These are phyloP conservation scores for Tiliacea citrago DNA, from an alignment of 2,888 invertebrate genomes.

Conservation along the genomic window DNA sequence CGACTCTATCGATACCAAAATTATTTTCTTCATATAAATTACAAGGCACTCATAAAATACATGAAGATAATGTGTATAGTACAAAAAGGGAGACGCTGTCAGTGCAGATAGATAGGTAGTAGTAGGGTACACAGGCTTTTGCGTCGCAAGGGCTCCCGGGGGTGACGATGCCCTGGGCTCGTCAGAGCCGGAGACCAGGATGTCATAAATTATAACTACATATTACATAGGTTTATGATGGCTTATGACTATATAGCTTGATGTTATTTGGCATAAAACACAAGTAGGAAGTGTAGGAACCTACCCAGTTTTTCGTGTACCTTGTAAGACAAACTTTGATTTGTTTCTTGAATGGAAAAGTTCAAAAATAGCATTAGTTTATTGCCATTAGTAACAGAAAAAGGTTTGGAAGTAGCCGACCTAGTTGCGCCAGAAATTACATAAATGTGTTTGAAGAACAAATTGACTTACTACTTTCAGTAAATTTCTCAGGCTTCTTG, in stretches of 20 bases:
- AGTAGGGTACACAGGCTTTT: slow-evolving; percentile 62
- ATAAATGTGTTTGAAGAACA: slow-evolving; percentile 27
- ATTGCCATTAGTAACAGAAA: slow-evolving; percentile 18
- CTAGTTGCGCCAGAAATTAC: slow-evolving; percentile 20
- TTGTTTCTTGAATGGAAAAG: slow-evolving; percentile 27
- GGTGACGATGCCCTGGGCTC: slow-evolving; percentile 72
- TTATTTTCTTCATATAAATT: slow-evolving; percentile 8
- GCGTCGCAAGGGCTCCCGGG: slow-evolving; percentile 80
- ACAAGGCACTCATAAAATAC: slow-evolving; percentile 71
- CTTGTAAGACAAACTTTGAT: slow-evolving; percentile 20
- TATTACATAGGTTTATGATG: slow-evolving; percentile 22
- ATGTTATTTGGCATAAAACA: slow-evolving; percentile 5
- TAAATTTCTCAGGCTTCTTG: slow-evolving; percentile 36
- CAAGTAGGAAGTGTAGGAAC: neutral
- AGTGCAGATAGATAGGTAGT: slow-evolving; percentile 56
- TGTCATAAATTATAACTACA: slow-evolving; percentile 59
- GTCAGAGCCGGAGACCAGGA: slow-evolving; percentile 67
- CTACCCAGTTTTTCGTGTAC: neutral
- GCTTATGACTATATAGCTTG: slow-evolving; percentile 3
- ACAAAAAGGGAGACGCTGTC: slow-evolving; percentile 62
- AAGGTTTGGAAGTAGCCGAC: slow-evolving; percentile 17
- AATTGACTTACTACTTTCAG: slow-evolving; percentile 17
- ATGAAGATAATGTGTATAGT: slow-evolving; percentile 67
- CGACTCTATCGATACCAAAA: neutral
- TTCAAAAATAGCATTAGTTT: slow-evolving; percentile 26